A percentile compares a stretch with the other conserved stretches of the same genome.
These are phyloP conservation scores for Vipera latastei DNA, from an alignment of 2,797 vertebrate genomes.

Conservation along the genomic window DNA sequence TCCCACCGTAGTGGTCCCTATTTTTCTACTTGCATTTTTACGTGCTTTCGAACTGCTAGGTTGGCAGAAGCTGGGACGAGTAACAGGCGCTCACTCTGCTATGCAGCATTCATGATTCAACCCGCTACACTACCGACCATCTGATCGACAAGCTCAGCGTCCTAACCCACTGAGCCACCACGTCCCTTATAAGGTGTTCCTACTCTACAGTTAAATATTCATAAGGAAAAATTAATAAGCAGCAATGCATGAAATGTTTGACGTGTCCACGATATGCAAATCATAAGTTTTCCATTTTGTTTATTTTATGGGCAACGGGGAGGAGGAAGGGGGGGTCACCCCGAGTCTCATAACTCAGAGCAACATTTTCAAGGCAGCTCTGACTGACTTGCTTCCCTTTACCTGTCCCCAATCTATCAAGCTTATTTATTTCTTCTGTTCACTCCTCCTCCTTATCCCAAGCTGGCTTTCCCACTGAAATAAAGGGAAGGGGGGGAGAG, in stretches of 20 bases:
- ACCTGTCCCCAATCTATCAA: not conserved
- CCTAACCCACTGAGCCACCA: no score
- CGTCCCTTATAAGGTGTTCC: not conserved
- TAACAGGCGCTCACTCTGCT: no score
- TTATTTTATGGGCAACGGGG: not conserved
- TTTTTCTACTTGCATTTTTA: no score
- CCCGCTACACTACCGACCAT: no score
- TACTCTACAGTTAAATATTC: constrained; percentile 17
- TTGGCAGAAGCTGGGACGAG: no score
- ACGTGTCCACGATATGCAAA: constrained; percentile 3
- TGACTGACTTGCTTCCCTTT: not conserved
- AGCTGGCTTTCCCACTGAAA: not conserved
- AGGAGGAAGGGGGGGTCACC: not conserved
- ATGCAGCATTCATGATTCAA: no score
- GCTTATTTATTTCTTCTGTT: not conserved
- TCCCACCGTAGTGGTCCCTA: no score
- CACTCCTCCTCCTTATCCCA: not conserved
- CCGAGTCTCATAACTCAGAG: constrained; percentile 18
- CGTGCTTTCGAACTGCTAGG: no score
- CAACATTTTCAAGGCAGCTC: not conserved
- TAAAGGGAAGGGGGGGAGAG: not conserved
- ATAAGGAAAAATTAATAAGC: constrained; percentile 6
- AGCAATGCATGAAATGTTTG: constrained; percentile 13
- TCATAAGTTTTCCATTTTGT: not conserved
- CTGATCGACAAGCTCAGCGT: no score